phyloP scores from a whole-genome alignment of 2,113 vertebrate genomes.

The Nesospiza acunhae region DNA sequence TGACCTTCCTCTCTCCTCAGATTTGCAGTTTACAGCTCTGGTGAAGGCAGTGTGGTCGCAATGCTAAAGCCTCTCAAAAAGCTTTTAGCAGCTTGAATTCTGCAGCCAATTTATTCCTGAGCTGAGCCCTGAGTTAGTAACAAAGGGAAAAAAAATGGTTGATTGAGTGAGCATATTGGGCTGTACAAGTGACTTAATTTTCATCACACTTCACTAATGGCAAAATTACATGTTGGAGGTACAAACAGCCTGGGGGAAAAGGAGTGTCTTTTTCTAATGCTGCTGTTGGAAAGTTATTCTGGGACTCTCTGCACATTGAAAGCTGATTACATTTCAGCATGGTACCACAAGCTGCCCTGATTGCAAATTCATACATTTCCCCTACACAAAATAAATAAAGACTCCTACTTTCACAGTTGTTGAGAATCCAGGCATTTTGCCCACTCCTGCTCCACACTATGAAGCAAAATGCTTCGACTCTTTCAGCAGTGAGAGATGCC shows the following conservation, averaged over 20 bases:
- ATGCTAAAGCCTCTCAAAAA: not conserved
- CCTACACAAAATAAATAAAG: not conserved
- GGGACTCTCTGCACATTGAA: not conserved
- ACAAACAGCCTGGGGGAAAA: not conserved
- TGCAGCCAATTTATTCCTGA: not conserved
- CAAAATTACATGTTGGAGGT: constrained; percentile 17
- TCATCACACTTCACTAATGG: constrained; percentile 27
- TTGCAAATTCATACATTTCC: constrained; percentile 11
- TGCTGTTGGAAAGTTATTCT: constrained; percentile 32
- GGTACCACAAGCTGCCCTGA: not conserved
- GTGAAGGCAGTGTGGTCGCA: not conserved
- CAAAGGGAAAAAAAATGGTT: not conserved
- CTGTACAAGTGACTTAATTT: constrained; percentile 38
- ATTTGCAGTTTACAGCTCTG: not conserved
- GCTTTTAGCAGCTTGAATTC: constrained; percentile 24
- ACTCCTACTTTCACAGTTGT: not conserved
- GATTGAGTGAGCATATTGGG: constrained; percentile 9
- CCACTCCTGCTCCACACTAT: not conserved
- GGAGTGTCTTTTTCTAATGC: not conserved
- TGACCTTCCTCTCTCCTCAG: not conserved
- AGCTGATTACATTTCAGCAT: not conserved
- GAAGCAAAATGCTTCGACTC: not conserved
- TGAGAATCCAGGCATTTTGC: not conserved
- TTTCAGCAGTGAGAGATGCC: not conserved
- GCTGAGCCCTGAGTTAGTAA: not conserved